Conservation (phyloP, 2,888 invertebrate species). For the Chrysodeixis includens region DNA sequence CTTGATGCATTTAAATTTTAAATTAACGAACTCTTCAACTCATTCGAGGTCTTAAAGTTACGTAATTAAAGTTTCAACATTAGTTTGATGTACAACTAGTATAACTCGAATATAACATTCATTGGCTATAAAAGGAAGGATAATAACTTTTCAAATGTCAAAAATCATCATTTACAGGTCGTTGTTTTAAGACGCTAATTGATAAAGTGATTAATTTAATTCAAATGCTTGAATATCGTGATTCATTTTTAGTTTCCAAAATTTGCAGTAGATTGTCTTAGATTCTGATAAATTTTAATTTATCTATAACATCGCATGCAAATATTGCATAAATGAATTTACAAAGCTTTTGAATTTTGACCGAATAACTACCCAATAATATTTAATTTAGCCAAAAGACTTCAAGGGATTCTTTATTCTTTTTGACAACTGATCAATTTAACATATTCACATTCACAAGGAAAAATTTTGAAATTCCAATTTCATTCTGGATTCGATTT, state of each 20-base stretch:
- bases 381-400: not conserved
- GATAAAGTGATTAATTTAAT: too few relatives aligned
- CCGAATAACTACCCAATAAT: too few relatives aligned
- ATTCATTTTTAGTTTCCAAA: too few relatives aligned
- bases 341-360: not conserved
- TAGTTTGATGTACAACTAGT: conserved; percentile 34
- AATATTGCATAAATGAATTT: too few relatives aligned
- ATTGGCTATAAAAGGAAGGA: conserved; percentile 27
- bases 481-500: conserved; percentile 72
- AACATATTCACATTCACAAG: conserved; percentile 70
- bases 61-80: conserved; percentile 39
- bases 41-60: conserved; percentile 23
- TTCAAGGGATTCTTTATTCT: not conserved
- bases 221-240: too few relatives aligned
- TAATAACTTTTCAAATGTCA: conserved; percentile 16
- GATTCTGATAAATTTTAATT: too few relatives aligned
- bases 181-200: not conserved
- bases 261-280: too few relatives aligned
- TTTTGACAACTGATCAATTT: conserved; percentile 74
- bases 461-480: conserved; percentile 73
- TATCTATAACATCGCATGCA: too few relatives aligned
- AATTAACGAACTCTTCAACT: conserved; percentile 26
- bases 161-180: not conserved
- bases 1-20: conserved; percentile 38
- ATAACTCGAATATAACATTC: conserved; percentile 37